A percentile compares a stretch with the other conserved stretches of the same genome.
Evolutionary conservation across 2,888 invertebrate species (phyloP).

Genomic region (Lordiphosa andalusiaca): DNA sequence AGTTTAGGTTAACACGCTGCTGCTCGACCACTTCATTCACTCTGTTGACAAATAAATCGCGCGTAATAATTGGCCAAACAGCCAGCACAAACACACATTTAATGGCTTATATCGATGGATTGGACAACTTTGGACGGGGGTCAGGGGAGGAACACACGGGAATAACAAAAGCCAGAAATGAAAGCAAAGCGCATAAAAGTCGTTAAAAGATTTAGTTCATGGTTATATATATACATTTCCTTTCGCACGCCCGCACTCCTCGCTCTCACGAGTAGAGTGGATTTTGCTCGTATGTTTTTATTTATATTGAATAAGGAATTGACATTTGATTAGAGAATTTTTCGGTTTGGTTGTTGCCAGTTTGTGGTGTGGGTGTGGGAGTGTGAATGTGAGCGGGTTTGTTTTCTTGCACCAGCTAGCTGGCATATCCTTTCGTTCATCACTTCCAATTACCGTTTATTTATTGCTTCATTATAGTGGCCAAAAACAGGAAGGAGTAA

Average conservation of each 20-base stretch:
- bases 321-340: constrained; percentile 72
- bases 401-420: constrained; percentile 7
- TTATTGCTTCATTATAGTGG: constrained; percentile 63
- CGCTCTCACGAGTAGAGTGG: constrained; percentile 1
- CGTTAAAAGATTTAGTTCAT: constrained; percentile 70
- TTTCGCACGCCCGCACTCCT: constrained; percentile 49
- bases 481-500: constrained; percentile 7
- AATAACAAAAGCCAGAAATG: constrained; percentile 34
- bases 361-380: constrained; percentile 10
- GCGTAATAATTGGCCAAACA: constrained; percentile 69
- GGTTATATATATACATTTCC: constrained; percentile 43
- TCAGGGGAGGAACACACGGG: constrained; percentile 15
- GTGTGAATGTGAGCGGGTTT: constrained; percentile 13
- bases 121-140: constrained; percentile 34
- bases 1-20: constrained; percentile 40
- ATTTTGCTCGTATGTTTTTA: constrained; percentile 51
- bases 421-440: constrained; percentile 57
- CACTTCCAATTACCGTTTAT: constrained; percentile 73
- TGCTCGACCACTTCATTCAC: constrained; percentile 40
- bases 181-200: constrained; percentile 33
- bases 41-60: constrained; percentile 71
- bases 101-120: constrained; percentile 63
- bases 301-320: constrained; percentile 69
- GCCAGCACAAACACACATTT: constrained; percentile 50
- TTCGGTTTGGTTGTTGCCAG: constrained; percentile 9